Evolutionary conservation across 2,113 vertebrate genomes (phyloP).

Genomic region (Cavia aperea): DNA sequence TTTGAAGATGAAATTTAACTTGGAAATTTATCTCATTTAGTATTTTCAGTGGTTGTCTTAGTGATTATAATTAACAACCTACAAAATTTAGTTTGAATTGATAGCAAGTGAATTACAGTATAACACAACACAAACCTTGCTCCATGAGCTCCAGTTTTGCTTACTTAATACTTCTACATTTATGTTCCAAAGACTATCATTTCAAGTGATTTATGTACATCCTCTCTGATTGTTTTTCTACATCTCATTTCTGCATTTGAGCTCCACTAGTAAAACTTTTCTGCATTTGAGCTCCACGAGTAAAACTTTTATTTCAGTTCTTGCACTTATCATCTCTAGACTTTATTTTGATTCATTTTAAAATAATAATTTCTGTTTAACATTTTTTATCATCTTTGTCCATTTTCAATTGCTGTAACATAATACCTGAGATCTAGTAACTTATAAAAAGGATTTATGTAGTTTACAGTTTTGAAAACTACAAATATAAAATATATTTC

Average conservation of each 20-base stretch:
- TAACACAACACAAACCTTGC: background rate
- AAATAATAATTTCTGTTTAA: background rate
- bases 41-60: background rate
- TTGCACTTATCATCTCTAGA: background rate
- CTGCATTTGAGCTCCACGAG: background rate
- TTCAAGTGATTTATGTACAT: background rate
- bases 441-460: background rate
- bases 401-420: background rate
- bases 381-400: background rate
- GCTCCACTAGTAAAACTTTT: background rate
- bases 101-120: background rate
- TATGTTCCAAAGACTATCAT: background rate
- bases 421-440: background rate
- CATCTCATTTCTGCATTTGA: background rate
- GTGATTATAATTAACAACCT: background rate
- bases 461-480: background rate
- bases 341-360: background rate
- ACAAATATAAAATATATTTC: background rate
- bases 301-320: background rate
- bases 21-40: background rate
- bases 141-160: background rate
- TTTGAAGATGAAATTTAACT: background rate
- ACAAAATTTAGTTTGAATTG: background rate
- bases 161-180: background rate
- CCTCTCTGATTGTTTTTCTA: background rate